These are phyloP conservation scores for Diplazon laetatorius DNA, from an alignment of 2,888 invertebrate species.

Conservation along the genomic window DNA sequence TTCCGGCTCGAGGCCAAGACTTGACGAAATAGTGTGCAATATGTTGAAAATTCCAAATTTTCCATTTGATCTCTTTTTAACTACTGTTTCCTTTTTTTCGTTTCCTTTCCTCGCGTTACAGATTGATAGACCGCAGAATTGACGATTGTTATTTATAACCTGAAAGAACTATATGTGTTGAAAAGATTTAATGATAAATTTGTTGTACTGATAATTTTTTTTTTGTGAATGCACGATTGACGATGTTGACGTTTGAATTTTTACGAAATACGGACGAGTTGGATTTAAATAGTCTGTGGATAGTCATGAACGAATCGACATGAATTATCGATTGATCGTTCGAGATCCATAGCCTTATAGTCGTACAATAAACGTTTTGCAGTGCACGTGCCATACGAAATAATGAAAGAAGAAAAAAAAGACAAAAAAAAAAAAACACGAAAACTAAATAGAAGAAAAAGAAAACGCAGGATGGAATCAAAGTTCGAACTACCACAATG, in stretches of 20 bases:
- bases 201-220: constrained; percentile 1
- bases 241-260: constrained; percentile 2
- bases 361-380: constrained; percentile 35
- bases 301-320: constrained; percentile 1
- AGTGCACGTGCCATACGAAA: constrained; percentile 55
- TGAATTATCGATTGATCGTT: constrained; percentile 6
- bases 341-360: constrained; percentile 13
- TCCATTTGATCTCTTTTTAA: constrained; percentile 18
- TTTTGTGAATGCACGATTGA: constrained; percentile 24
- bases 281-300: background rate
- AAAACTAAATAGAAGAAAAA: background rate
- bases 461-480: no score
- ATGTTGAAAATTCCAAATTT: constrained; percentile 36
- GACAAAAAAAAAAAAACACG: constrained; percentile 1
- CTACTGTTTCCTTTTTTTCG: constrained; percentile 27
- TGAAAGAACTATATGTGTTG: constrained; percentile 19
- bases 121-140: constrained; percentile 6
- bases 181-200: constrained; percentile 12
- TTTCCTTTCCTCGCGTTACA: background rate
- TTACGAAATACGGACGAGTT: background rate
- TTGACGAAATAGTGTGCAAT: constrained; percentile 30
- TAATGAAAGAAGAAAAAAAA: background rate
- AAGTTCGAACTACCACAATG: constrained; percentile 37
- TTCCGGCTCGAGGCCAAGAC: constrained; percentile 47
- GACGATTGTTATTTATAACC: constrained; percentile 7